Conservation (phyloP, 2,113 vertebrate genomes). For the Gymnogyps californianus region DNA sequence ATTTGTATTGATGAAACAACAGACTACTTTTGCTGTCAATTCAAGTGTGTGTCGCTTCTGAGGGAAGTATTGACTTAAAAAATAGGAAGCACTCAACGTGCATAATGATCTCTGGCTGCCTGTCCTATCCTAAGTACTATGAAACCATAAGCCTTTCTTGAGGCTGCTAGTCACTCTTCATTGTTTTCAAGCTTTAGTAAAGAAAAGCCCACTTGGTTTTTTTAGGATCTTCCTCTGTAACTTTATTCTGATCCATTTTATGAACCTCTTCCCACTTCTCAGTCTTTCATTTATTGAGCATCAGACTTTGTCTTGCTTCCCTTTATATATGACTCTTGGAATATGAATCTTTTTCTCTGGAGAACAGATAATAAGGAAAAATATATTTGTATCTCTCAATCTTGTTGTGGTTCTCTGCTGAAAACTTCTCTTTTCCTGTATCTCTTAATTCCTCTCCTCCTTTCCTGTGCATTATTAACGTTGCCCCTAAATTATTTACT, state of each 20-base stretch:
- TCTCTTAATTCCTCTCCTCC: conserved; percentile 1
- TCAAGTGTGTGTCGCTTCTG: background rate
- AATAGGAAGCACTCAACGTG: background rate
- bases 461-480: conserved; percentile 40
- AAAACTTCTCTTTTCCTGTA: conserved; percentile 39
- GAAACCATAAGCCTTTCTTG: background rate
- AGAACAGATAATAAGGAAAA: background rate
- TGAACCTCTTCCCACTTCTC: background rate
- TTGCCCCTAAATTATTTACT: conserved; percentile 51
- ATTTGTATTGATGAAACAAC: background rate
- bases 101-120: background rate
- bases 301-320: background rate
- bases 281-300: background rate
- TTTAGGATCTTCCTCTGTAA: background rate
- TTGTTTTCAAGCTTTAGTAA: background rate
- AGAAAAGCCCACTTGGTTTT: background rate
- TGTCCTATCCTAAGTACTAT: background rate
- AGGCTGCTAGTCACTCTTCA: background rate
- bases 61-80: background rate
- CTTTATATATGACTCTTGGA: background rate
- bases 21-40: background rate
- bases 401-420: background rate
- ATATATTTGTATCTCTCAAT: background rate
- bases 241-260: background rate
- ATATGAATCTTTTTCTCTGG: background rate